These are phyloP conservation scores for Epinotia brunnichana DNA, from an alignment of 2,888 invertebrate species.

Conservation along the genomic window DNA sequence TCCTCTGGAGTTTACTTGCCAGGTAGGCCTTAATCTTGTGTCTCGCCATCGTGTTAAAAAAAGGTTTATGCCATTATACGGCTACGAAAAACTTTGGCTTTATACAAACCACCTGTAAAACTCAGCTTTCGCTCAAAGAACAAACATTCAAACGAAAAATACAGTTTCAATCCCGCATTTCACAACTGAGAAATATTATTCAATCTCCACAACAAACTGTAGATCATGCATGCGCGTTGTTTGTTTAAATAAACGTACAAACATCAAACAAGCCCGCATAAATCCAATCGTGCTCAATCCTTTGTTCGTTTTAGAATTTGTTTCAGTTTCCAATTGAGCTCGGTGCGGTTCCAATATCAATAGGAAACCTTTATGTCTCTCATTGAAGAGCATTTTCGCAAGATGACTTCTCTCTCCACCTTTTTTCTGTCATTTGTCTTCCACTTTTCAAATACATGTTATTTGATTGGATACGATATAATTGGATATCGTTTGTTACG, in stretches of 20 bases:
- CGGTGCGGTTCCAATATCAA: slow-evolving; percentile 30
- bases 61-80: not conserved
- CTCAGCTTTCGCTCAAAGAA: not conserved
- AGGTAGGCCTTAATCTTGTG: too few species aligned
- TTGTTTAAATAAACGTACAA: slow-evolving; percentile 36
- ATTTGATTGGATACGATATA: too few species aligned
- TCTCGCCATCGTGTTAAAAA: not conserved
- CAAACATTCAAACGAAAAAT: not conserved
- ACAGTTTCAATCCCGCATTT: slow-evolving; percentile 7
- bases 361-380: slow-evolving; percentile 22
- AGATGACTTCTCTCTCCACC: not conserved
- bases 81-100: not conserved
- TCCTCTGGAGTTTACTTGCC: too few species aligned
- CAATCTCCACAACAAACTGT: slow-evolving; percentile 11
- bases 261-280: slow-evolving; percentile 29
- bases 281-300: slow-evolving; percentile 19
- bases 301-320: slow-evolving; percentile 39
- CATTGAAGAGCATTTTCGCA: slow-evolving; percentile 6
- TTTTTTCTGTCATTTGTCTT: not conserved
- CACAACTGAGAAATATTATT: not conserved
- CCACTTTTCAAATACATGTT: not conserved
- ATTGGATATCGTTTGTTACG: too few species aligned
- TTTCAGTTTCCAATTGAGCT: slow-evolving; percentile 5
- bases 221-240: slow-evolving; percentile 30
- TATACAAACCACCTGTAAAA: not conserved